Percentiles rank a stretch among this genome's conserved stretches.
phyloP scores from a whole-genome alignment of 2,113 vertebrate species.

The Mus spicilegus region DNA sequence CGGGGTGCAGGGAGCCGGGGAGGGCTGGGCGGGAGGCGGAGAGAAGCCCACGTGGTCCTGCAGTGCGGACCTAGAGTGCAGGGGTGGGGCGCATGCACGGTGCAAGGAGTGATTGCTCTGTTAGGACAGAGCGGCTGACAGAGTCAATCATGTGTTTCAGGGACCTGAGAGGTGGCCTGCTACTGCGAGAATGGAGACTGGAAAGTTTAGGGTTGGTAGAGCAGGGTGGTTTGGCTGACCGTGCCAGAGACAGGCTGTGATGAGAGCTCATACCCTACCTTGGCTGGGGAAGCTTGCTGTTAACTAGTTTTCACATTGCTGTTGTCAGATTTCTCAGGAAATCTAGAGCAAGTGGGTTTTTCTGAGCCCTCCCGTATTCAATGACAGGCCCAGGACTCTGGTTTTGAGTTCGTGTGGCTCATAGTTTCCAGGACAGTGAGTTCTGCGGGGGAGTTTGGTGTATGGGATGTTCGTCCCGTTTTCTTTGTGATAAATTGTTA shows the following conservation, averaged over 20 bases:
- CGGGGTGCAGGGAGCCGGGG: neutral
- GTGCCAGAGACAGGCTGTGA: neutral
- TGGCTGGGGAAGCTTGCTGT: neutral
- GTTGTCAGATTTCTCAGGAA: neutral
- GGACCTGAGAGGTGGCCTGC: neutral
- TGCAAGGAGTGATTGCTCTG: neutral
- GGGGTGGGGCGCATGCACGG: neutral
- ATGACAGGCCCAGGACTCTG: neutral
- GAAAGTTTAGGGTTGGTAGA: no score
- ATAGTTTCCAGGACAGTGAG: neutral
- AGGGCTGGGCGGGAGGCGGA: neutral
- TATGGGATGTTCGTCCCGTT: neutral
- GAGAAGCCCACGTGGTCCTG: neutral
- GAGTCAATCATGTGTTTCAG: neutral
- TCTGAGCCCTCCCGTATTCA: neutral
- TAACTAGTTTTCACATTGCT: no score
- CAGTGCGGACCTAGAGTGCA: no score
- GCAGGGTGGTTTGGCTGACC: no score
- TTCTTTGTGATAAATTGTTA: neutral
- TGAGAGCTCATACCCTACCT: neutral
- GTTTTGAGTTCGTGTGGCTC: neutral
- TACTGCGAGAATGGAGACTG: neutral
- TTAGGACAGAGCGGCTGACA: neutral
- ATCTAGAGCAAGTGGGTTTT: neutral
- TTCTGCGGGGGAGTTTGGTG: neutral